These are phyloP conservation scores for Paguma larvata DNA, from an alignment of 2,797 vertebrate genomes.

Conservation along the genomic window DNA sequence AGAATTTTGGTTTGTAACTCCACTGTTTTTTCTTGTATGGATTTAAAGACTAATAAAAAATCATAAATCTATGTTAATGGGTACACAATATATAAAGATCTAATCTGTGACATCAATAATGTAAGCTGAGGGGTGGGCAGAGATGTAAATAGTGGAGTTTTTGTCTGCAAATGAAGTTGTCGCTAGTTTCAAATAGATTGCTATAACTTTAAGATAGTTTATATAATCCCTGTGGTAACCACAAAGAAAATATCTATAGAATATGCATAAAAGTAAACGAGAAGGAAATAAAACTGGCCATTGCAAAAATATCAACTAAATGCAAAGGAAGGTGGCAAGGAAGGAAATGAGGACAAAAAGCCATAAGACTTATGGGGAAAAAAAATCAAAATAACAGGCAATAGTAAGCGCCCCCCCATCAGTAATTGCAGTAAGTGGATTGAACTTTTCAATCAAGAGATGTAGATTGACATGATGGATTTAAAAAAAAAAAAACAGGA, in stretches of 20 bases:
- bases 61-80: not conserved
- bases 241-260: not conserved
- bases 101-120: not conserved
- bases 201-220: not conserved
- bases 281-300: not conserved
- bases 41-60: slow-evolving; percentile 7
- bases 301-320: not conserved
- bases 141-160: not conserved
- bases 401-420: not conserved
- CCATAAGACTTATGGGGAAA: not conserved
- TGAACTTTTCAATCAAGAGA: slow-evolving; percentile 25
- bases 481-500: no score
- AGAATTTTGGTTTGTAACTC: not conserved
- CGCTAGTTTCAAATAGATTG: slow-evolving; percentile 17
- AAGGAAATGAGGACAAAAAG: not conserved
- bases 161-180: not conserved
- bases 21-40: not conserved
- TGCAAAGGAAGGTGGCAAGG: not conserved
- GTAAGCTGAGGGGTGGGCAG: not conserved
- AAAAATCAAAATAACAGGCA: not conserved
- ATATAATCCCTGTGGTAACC: not conserved
- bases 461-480: not conserved
- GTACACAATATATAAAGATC: not conserved
- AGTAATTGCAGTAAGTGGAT: slow-evolving; percentile 3
- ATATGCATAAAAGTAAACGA: not conserved